phyloP scores from a whole-genome alignment of 2,113 vertebrate species.

The Petaurus breviceps region DNA sequence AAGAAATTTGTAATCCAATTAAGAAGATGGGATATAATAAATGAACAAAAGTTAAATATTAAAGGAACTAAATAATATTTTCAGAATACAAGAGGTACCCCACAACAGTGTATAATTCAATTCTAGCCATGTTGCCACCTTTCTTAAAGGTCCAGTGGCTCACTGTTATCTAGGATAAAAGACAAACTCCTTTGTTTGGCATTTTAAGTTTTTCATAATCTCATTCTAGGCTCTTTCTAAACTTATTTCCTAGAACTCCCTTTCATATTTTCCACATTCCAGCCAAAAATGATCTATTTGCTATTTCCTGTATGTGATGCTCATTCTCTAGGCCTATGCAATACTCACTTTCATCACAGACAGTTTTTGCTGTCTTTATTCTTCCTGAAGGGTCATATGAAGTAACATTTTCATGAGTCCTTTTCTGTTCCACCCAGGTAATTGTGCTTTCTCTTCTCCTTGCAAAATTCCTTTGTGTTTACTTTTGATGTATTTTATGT shows the following conservation, averaged over 20 bases:
- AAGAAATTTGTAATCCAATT: not conserved
- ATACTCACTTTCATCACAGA: not conserved
- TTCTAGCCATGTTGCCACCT: not conserved
- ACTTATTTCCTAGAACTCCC: not conserved
- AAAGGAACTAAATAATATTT: not conserved
- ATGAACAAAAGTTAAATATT: not conserved
- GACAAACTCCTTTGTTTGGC: not conserved
- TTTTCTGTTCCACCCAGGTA: not conserved
- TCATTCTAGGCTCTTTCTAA: not conserved
- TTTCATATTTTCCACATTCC: not conserved
- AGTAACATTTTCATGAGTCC: not conserved
- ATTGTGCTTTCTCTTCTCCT: not conserved
- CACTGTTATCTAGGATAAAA: not conserved
- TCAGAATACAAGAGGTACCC: not conserved
- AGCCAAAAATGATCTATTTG: not conserved
- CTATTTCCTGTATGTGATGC: not conserved
- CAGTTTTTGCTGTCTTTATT: not conserved
- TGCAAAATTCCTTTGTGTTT: not conserved
- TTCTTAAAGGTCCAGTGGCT: not conserved
- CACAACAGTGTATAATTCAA: not conserved
- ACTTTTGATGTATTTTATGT: not conserved
- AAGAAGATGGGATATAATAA: not conserved
- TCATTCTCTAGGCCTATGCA: not conserved
- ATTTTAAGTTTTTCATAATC: not conserved
- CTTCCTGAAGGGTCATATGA: not conserved